phyloP scores from a whole-genome alignment of 2,113 vertebrate species.

The Arenaria interpres region DNA sequence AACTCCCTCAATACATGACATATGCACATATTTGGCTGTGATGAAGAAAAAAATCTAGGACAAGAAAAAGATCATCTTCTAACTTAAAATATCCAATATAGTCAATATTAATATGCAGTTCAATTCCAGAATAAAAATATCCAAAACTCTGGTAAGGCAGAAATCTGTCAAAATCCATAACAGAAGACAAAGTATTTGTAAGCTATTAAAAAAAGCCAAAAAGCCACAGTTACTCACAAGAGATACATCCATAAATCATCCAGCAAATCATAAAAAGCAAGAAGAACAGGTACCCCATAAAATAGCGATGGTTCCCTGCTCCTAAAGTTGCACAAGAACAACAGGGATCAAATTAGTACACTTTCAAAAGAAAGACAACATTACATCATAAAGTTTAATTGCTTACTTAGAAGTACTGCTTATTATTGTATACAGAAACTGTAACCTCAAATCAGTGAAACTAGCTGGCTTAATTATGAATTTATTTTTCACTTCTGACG shows the following conservation, averaged over 20 bases:
- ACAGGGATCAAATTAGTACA: background rate
- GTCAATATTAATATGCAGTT: background rate
- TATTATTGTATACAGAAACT: background rate
- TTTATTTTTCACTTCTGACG: background rate
- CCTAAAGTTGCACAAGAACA: constrained; percentile 76
- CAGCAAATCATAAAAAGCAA: constrained; percentile 99
- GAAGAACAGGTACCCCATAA: constrained; percentile 99
- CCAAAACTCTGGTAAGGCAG: background rate
- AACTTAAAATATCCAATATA: background rate
- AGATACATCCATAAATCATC: constrained; percentile 99
- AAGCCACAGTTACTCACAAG: constrained; percentile 83
- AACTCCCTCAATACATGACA: background rate
- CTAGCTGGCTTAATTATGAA: background rate
- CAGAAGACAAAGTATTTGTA: background rate
- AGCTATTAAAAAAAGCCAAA: background rate
- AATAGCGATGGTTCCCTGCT: constrained; percentile 98
- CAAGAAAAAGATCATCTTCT: background rate
- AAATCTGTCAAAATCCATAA: background rate
- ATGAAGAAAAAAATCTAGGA: background rate
- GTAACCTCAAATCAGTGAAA: background rate
- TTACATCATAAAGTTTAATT: background rate
- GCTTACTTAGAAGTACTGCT: background rate
- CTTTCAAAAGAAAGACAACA: background rate
- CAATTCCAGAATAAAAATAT: background rate
- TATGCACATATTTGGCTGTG: background rate